Evolutionary conservation across 2,797 vertebrate species (phyloP), one percentile per base, ranked within the genome.

Genomic region (Premnoplex brunnescens): DNA sequence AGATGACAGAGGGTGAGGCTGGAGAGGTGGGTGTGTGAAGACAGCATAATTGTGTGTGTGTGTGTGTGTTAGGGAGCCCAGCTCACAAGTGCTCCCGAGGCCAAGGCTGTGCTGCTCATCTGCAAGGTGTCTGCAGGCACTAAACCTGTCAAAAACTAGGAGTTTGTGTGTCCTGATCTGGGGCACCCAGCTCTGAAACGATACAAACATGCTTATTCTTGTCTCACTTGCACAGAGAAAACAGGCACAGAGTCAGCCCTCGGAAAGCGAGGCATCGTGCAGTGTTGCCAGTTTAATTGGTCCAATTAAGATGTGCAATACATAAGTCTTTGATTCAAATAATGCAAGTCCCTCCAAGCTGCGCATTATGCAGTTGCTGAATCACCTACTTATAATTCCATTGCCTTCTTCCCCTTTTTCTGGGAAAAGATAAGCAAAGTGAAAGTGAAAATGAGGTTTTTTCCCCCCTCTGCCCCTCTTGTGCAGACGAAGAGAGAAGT

Each of bases 281-380:
- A 85, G 90, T 69, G 88, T 79, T 97, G 81, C 89, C 67, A 80
- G 67, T 90, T 95, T 96, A 96, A 94, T 91, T 96, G 85, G 95
- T 64, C 77, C 96, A 90, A 91, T 95, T 97, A 95, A 91, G 83
- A 94, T 68, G 83, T 78, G 85, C 95, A 93, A 55, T 91, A 74
- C 66, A 1, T 60, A 68, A 92, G 56, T 71, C 89, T 94, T 93
- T 94, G 91, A 91, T 89, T 85, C 91, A 85, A 96, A 93, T 64
- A 95, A 78, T 80, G 71, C 34, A 91, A 87, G 83, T 94, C 90
- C 89, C 93, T 97, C 89, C 95, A 96, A 94, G 91, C 89, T 95
- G 85, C 62, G 60, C 91, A 67, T 96, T 96, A 91, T 83, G 74
- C 64, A 89, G 59, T 51, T 91, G 64, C 60, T 95, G 88, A 94